Conservation (phyloP, 2,797 vertebrate genomes). For the Enteromius trimaculatus region DNA sequence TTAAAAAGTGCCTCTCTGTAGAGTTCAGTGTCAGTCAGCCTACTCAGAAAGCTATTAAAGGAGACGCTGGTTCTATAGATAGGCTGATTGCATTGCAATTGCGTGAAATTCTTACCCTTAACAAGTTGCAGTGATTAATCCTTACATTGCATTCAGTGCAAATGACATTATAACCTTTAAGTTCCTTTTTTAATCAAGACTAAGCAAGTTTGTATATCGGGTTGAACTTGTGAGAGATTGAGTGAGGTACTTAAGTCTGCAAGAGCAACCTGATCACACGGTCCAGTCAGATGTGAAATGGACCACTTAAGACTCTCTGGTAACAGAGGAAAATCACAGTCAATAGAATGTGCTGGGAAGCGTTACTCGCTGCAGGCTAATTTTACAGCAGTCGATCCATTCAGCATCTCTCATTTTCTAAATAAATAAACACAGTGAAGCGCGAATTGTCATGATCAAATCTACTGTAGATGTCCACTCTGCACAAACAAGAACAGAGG, state of each 20-base stretch:
- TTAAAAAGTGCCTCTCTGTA: constrained; percentile 16
- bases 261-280: constrained; percentile 48
- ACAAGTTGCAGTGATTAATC: background rate
- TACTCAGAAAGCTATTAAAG: constrained; percentile 27
- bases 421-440: constrained; percentile 24
- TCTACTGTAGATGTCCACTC: background rate
- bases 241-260: constrained; percentile 19
- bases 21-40: constrained; percentile 17
- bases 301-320: constrained; percentile 47
- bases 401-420: background rate
- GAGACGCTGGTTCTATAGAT: constrained; percentile 5
- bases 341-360: constrained; percentile 35
- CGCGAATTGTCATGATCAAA: background rate
- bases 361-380: constrained; percentile 1
- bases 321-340: constrained; percentile 41
- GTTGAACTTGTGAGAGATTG: background rate
- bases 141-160: background rate
- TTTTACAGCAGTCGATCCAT: constrained; percentile 28
- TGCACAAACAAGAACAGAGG: background rate
- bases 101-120: background rate
- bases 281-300: constrained; percentile 48
- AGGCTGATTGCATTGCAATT: constrained; percentile 19
- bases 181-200: constrained; percentile 1
- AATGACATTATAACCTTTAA: constrained; percentile 18
- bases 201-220: constrained; percentile 1